These are phyloP conservation scores for Rhodeus uyekii DNA, from an alignment of 2,797 vertebrate genomes.

Conservation along the genomic window DNA sequence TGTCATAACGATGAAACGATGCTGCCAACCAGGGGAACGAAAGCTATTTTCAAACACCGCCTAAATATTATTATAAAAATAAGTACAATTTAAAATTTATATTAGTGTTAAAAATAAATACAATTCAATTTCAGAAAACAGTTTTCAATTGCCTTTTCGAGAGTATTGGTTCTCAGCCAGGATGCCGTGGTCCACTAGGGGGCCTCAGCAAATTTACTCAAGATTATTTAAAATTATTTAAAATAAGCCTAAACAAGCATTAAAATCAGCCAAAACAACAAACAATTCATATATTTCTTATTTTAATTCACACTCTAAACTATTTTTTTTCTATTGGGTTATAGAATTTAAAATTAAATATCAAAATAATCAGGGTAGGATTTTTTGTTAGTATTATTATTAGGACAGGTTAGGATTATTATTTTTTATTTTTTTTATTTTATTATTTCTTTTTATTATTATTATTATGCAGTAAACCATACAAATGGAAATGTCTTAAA, in stretches of 20 bases:
- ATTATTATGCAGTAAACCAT: background rate
- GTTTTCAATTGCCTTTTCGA: background rate
- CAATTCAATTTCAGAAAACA: too few relatives aligned
- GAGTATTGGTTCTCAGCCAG: background rate
- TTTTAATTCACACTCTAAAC: background rate
- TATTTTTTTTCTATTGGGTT: background rate
- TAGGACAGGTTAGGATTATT: too few relatives aligned
- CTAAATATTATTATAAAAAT: too few relatives aligned
- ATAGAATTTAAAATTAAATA: background rate
- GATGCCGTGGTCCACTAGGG: background rate
- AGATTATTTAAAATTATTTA: background rate
- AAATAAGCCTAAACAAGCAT: background rate
- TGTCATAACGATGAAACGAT: background rate
- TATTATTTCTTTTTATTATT: fast-evolving
- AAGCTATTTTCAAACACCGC: background rate
- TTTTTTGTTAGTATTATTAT: too few relatives aligned
- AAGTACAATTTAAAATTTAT: too few relatives aligned
- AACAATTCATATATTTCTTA: background rate
- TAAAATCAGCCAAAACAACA: background rate
- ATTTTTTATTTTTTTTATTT: background rate
- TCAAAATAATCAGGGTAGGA: background rate
- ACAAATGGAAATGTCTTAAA: background rate
- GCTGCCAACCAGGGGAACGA: background rate
- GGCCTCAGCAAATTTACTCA: background rate
- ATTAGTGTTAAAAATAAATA: too few relatives aligned